Conservation (phyloP, 2,888 invertebrate genomes). For the Cantharis rustica region DNA sequence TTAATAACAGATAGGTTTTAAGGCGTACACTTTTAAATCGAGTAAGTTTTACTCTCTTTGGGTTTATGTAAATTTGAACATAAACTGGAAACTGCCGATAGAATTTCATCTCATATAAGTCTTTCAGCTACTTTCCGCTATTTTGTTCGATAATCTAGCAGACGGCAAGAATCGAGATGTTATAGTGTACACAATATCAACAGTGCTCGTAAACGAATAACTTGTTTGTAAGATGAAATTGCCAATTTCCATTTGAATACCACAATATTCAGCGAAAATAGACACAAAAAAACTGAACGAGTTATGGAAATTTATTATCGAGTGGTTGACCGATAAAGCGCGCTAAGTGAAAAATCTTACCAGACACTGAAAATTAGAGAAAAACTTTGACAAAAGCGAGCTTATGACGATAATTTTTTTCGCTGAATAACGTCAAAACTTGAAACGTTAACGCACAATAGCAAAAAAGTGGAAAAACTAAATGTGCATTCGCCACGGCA, state of each 20-base stretch:
- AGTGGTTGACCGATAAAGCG: conserved; percentile 8
- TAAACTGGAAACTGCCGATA: conserved; percentile 30
- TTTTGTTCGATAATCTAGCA: conserved; percentile 31
- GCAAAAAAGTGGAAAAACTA: conserved; percentile 15
- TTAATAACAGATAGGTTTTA: conserved; percentile 6
- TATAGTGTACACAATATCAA: conserved; percentile 46
- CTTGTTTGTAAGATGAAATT: conserved; percentile 51
- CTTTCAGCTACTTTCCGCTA: conserved; percentile 30
- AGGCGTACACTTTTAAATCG: conserved; percentile 20
- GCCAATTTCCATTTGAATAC: conserved; percentile 48
- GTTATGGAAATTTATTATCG: conserved; percentile 12
- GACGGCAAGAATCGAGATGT: conserved; percentile 34
- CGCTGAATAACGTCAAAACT: background rate
- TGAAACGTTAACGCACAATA: conserved; percentile 22
- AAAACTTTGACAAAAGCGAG: background rate
- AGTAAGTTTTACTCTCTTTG: conserved; percentile 24
- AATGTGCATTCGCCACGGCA: conserved; percentile 19
- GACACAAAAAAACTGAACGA: conserved; percentile 13
- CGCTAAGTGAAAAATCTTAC: background rate
- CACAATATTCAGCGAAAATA: conserved; percentile 32
- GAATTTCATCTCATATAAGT: conserved; percentile 29
- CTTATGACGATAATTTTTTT: background rate
- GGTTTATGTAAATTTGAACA: conserved; percentile 29
- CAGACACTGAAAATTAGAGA: background rate
- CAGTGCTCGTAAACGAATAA: conserved; percentile 45